A percentile compares a stretch with the other conserved stretches of the same genome.
phyloP scores from a whole-genome alignment of 2,888 invertebrate genomes.

The Halictus ligatus region DNA sequence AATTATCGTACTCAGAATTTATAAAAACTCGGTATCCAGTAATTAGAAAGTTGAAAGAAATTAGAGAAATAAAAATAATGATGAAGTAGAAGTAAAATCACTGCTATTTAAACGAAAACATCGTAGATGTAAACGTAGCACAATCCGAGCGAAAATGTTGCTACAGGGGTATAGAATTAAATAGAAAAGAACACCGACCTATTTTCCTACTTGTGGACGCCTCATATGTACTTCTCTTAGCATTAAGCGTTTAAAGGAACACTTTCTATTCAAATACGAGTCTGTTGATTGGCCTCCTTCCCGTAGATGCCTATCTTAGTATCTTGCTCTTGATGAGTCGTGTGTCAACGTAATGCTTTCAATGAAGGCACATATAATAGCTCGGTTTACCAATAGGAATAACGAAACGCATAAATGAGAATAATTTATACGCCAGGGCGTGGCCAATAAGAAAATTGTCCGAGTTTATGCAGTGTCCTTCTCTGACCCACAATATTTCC shows the following conservation, averaged over 20 bases:
- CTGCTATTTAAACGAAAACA: neutral
- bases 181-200: neutral
- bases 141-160: neutral
- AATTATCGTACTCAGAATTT: no score
- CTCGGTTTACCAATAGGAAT: neutral
- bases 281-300: conserved; percentile 1
- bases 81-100: neutral
- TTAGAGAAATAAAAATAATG: no score
- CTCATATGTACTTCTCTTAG: neutral
- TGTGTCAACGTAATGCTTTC: neutral
- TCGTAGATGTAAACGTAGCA: neutral
- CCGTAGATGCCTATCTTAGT: neutral
- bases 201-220: conserved; percentile 1
- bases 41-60: no score
- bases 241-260: conserved; percentile 1
- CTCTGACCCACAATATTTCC: neutral
- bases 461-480: neutral
- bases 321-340: neutral
- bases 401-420: neutral
- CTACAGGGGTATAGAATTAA: neutral
- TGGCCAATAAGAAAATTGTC: neutral
- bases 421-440: neutral
- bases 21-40: no score
- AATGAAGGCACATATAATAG: neutral
- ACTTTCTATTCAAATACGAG: conserved; percentile 2